Percentiles rank a stretch among this genome's conserved stretches.
Conservation (phyloP, 1,140 invertebrate genomes). For the Brachionus rubens region DNA sequence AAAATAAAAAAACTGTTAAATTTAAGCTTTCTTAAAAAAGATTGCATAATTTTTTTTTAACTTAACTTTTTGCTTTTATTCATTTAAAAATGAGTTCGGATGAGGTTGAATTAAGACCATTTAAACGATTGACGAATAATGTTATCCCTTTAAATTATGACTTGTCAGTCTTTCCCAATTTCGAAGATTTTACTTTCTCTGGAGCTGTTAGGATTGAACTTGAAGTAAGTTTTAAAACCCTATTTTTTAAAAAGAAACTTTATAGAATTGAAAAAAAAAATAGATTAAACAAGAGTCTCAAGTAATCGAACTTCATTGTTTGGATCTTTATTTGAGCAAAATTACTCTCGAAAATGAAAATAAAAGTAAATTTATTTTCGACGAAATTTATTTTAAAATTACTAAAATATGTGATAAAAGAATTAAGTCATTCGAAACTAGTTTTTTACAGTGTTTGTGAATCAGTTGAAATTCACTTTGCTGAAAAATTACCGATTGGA, state of each 20-base stretch:
- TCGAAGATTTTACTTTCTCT: not conserved
- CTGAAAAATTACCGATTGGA: not conserved
- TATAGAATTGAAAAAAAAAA: too few species aligned
- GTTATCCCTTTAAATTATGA: not conserved
- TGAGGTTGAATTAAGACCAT: not conserved
- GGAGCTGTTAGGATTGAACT: constrained; percentile 5
- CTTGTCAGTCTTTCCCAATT: not conserved
- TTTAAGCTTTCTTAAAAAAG: too few species aligned
- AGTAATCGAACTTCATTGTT: not conserved
- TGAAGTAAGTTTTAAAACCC: not conserved
- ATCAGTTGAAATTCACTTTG: constrained; percentile 3
- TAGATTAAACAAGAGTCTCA: constrained; percentile 21
- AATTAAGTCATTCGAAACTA: not conserved
- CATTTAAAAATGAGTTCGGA: not conserved
- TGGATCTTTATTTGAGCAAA: not conserved
- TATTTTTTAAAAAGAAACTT: too few species aligned
- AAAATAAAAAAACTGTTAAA: too few species aligned
- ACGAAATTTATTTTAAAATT: not conserved
- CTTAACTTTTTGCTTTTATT: constrained; percentile 18
- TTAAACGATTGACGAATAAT: not conserved
- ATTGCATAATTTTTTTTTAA: too few species aligned
- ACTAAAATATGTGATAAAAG: not conserved
- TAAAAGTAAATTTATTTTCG: not conserved
- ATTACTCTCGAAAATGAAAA: not conserved
- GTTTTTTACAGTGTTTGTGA: not conserved